Conservation (phyloP, 2,888 invertebrate genomes). For the Bursaphelenchus okinawaensis region DNA sequence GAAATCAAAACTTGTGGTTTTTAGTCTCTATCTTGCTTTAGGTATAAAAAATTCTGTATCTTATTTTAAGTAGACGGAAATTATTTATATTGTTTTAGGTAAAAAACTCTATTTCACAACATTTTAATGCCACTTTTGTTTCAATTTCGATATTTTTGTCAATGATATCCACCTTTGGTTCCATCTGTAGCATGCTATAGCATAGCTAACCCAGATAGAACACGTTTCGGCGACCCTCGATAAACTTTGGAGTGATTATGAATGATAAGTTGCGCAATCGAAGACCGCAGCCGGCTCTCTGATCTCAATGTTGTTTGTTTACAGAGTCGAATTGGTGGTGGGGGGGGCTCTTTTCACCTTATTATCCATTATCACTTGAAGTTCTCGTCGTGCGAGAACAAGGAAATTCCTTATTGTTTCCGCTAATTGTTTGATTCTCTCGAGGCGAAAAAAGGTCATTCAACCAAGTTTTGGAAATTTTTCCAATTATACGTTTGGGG, state of each 20-base stretch:
- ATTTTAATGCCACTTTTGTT: too few species aligned
- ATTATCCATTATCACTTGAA: background rate
- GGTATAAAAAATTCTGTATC: too few species aligned
- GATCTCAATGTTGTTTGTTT: slow-evolving; percentile 31
- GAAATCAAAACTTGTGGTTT: too few species aligned
- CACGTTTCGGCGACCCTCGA: too few species aligned
- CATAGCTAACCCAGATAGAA: too few species aligned
- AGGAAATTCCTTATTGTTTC: background rate
- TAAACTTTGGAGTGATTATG: too few species aligned
- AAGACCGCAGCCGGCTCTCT: slow-evolving; percentile 11
- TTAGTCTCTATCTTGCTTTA: too few species aligned
- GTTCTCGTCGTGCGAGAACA: background rate
- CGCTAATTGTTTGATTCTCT: background rate
- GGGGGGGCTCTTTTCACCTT: background rate
- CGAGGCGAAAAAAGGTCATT: background rate
- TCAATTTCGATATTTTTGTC: too few species aligned
- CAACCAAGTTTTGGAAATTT: background rate
- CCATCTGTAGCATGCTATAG: background rate
- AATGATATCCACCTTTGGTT: background rate
- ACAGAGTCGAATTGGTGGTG: slow-evolving; percentile 34
- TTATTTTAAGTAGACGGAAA: too few species aligned
- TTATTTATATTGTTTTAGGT: too few species aligned
- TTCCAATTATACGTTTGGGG: too few species aligned
- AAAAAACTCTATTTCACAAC: too few species aligned
- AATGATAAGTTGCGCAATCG: background rate